A percentile compares a stretch with the other conserved stretches of the same genome.
phyloP scores from a whole-genome alignment of 2,888 invertebrate species.

The Julus scandinavius region DNA sequence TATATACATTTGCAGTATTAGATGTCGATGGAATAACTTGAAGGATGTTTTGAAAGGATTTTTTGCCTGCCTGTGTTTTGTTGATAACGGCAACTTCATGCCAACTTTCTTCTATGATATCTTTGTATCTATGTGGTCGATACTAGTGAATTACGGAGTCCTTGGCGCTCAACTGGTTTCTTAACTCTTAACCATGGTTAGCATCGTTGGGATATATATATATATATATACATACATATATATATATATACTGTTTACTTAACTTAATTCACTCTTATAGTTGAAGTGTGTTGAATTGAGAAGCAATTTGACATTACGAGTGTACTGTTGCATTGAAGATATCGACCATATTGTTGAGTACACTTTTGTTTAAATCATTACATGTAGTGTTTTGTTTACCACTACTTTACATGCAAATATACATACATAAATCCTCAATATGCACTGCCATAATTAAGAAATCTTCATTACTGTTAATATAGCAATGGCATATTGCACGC shows the following conservation, averaged over 20 bases:
- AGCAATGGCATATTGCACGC: background rate
- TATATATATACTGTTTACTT: too few species aligned
- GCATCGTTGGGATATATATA: background rate
- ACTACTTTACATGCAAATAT: too few species aligned
- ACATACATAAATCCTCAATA: too few species aligned
- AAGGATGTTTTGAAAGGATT: constrained; percentile 13
- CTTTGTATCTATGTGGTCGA: background rate
- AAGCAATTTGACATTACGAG: too few species aligned
- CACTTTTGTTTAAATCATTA: too few species aligned
- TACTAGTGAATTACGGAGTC: background rate
- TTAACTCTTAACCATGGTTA: background rate
- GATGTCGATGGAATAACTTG: constrained; percentile 22
- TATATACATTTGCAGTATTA: constrained; percentile 9
- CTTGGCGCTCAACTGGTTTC: background rate
- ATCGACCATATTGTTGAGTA: too few species aligned
- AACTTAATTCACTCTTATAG: too few species aligned
- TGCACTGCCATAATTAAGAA: too few species aligned
- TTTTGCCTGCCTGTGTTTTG: constrained; percentile 40
- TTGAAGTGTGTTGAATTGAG: too few species aligned
- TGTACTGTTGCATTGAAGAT: too few species aligned
- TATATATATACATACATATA: too few species aligned
- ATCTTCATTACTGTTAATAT: background rate
- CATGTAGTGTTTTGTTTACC: too few species aligned
- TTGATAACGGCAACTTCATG: constrained; percentile 32
- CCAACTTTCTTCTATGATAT: constrained; percentile 17